Percentiles rank a stretch among this genome's conserved stretches.
Conservation (phyloP, 2,888 invertebrate species). For the Eurois occulta region DNA sequence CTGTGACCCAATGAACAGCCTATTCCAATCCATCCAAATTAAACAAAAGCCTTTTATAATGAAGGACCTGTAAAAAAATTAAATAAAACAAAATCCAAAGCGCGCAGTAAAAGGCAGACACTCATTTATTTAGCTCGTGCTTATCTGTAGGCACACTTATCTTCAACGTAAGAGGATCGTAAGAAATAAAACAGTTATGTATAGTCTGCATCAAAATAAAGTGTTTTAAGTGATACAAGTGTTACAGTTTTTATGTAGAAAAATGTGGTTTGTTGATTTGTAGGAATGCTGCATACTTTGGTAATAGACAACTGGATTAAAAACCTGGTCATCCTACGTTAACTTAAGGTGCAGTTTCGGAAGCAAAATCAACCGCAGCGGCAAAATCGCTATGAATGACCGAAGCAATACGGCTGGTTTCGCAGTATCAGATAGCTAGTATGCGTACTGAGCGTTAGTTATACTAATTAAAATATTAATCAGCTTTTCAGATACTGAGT, state of each 20-base stretch:
- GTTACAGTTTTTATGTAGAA: not conserved
- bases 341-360: not conserved
- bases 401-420: not conserved
- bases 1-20: not conserved
- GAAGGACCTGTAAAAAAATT: conserved; percentile 3
- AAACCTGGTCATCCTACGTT: not conserved
- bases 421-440: not conserved
- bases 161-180: conserved; percentile 29
- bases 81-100: conserved; percentile 23
- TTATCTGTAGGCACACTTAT: conserved; percentile 44
- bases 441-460: not conserved
- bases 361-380: not conserved
- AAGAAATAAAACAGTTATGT: conserved; percentile 32
- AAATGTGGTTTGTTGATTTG: not conserved
- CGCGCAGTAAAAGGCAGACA: conserved; percentile 17
- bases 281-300: not conserved
- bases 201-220: conserved; percentile 28
- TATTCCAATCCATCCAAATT: not conserved
- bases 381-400: not conserved
- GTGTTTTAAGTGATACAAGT: not conserved
- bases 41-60: conserved; percentile 10
- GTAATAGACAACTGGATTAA: not conserved
- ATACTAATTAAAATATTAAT: not conserved
- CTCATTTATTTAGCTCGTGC: conserved; percentile 28
- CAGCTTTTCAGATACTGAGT: not conserved